These are phyloP conservation scores for Porites lobata DNA, from an alignment of 92 coral and sea anemone species.

Conservation along the genomic window DNA sequence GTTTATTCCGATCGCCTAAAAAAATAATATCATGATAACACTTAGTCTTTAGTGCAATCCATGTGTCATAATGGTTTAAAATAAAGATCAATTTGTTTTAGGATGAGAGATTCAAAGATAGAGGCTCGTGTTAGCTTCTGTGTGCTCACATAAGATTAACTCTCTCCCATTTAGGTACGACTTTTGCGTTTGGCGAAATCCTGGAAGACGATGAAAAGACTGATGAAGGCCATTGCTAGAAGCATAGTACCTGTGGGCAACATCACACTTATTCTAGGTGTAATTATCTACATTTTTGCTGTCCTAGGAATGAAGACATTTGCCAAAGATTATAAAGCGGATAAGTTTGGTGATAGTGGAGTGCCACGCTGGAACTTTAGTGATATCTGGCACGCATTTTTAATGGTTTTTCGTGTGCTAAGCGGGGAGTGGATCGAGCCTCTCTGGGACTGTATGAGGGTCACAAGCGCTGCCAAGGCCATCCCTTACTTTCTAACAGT, in stretches of 20 bases:
- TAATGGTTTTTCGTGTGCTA: constrained; percentile 87
- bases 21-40: too few relatives aligned
- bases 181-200: constrained; percentile 82
- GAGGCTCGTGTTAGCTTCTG: not conserved
- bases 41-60: too few relatives aligned
- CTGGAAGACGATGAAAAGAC: constrained; percentile 86
- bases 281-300: constrained; percentile 84
- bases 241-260: constrained; percentile 87
- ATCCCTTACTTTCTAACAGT: constrained; percentile 77
- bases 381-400: constrained; percentile 82
- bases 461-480: constrained; percentile 68
- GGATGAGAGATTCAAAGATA: not conserved
- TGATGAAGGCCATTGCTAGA: constrained; percentile 80
- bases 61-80: too few relatives aligned
- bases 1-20: too few relatives aligned
- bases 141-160: not conserved
- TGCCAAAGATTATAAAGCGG: constrained; percentile 80
- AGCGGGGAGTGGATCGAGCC: constrained; percentile 94
- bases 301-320: constrained; percentile 83
- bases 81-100: too few relatives aligned
- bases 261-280: constrained; percentile 83
- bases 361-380: constrained; percentile 91
- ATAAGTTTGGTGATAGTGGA: constrained; percentile 76
- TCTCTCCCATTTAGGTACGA: constrained; percentile 57
- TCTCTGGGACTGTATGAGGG: constrained; percentile 91